A percentile compares a stretch with the other conserved stretches of the same genome.
Evolutionary conservation across 2,888 invertebrate species (phyloP).

Genomic region (Ctena decussata): DNA sequence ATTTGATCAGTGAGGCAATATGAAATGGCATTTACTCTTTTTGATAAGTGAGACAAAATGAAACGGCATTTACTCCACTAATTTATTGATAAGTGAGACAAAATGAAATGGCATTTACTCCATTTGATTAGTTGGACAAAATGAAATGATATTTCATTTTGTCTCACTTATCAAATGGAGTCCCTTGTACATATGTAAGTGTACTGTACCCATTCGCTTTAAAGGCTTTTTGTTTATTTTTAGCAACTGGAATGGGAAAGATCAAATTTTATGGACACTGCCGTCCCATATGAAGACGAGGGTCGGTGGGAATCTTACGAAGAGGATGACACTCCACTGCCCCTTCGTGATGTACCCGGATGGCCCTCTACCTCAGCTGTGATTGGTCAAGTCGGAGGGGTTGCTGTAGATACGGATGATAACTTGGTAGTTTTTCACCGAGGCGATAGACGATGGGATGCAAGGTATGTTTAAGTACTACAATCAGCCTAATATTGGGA

Average conservation of each 20-base stretch:
- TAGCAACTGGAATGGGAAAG: constrained; percentile 28
- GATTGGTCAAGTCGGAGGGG: constrained; percentile 93
- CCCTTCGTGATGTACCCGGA: constrained; percentile 27
- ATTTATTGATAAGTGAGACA: too few species aligned
- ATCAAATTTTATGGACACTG: not conserved
- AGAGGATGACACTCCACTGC: constrained; percentile 19
- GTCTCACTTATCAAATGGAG: too few species aligned
- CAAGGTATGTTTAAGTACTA: constrained; percentile 89
- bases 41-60: too few species aligned
- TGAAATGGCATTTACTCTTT: too few species aligned
- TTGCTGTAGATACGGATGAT: constrained; percentile 93
- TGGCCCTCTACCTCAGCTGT: constrained; percentile 21
- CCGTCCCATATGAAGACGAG: not conserved
- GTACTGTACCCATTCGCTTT: too few species aligned
- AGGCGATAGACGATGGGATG: constrained; percentile 93
- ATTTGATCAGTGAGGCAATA: too few species aligned
- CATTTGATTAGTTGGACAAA: too few species aligned
- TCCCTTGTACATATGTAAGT: too few species aligned
- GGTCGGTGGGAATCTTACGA: constrained; percentile 24
- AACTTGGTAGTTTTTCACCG: constrained; percentile 95
- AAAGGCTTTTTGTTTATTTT: not conserved
- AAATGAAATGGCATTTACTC: too few species aligned
- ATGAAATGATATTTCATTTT: too few species aligned
- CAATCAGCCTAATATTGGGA: too few species aligned
- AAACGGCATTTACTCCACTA: too few species aligned